These are phyloP conservation scores for Isichthys henryi DNA, from an alignment of 2,113 vertebrate species.

Conservation along the genomic window DNA sequence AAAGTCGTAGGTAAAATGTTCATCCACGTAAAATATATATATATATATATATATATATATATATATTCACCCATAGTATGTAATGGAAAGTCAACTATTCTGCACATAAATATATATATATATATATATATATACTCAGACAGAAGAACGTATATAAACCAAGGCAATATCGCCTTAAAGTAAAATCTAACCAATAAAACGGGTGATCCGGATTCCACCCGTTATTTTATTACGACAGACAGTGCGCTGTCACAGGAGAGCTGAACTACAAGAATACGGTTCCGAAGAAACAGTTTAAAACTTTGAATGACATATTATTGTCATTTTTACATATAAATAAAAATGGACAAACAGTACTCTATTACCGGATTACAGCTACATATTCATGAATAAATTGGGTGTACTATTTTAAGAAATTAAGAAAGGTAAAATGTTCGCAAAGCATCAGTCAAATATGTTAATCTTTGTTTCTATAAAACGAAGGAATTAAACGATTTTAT, in stretches of 20 bases:
- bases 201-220: conserved; percentile 41
- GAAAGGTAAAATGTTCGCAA: not conserved
- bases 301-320: not conserved
- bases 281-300: not conserved
- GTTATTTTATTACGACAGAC: conserved; percentile 46
- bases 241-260: conserved; percentile 27
- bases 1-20: not conserved
- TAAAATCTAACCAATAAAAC: conserved; percentile 40
- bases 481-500: not conserved
- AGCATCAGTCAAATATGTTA: not conserved
- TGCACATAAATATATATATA: conserved; percentile 8
- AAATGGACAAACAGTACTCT: not conserved
- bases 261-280: not conserved
- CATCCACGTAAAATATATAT: not conserved
- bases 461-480: not conserved
- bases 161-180: not conserved
- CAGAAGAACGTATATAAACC: conserved; percentile 12
- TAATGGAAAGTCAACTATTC: conserved; percentile 1
- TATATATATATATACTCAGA: conserved; percentile 23
- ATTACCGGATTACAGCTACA: not conserved
- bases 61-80: not conserved
- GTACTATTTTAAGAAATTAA: not conserved
- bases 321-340: not conserved
- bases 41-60: too few species aligned
- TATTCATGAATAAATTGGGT: not conserved